Evolutionary conservation across 2,113 vertebrate genomes (phyloP), one percentile per base, ranked within the genome.

Genomic region (Himantopus leucocephalus): DNA sequence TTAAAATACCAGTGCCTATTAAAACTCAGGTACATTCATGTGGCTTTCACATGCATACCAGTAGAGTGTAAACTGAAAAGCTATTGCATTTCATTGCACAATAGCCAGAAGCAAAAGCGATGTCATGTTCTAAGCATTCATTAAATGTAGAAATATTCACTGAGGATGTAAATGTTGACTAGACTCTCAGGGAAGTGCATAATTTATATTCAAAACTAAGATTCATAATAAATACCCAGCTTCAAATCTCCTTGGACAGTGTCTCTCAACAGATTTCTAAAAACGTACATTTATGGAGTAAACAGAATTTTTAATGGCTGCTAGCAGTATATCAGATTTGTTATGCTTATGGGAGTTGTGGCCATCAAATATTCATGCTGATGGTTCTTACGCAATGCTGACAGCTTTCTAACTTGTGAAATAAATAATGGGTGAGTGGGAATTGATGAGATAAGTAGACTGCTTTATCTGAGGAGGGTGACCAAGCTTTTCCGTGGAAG

Each of bases 361-460:
- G 89, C 87, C 92, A 97, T 97, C 94, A 97, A 97, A 97, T 97
- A 97, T 97, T 95, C 92, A 96, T 93, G 82, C 53, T 92, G 93
- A 85, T 93, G 85, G 73, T 90, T 96, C 92, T 97, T 96, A 95
- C 14, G 73, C 92, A 95, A 95, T 63, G 88, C 93, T 94, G 92
- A 84, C 85, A 97, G 87, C 87, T 94, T 95, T 95, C 91, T 70
- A 77, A 92, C 74, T 96, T 92, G 83, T 92, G 92, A 92, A 95
- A 95, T 93, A 97, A 96, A 96, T 91, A 87, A 92, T 35, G 84
- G 82, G 58, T 58, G 95, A 95, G 91, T 80, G 85, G 95, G 85
- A 93, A 92, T 72, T 91, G 93, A 85, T 60, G 79, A 93, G 88
- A 85, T 94, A 97, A 95, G 90, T 37, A 74, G 84, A 76, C 56